These are phyloP conservation scores for Helogale parvula DNA, from an alignment of 2,113 vertebrate species.

Conservation along the genomic window DNA sequence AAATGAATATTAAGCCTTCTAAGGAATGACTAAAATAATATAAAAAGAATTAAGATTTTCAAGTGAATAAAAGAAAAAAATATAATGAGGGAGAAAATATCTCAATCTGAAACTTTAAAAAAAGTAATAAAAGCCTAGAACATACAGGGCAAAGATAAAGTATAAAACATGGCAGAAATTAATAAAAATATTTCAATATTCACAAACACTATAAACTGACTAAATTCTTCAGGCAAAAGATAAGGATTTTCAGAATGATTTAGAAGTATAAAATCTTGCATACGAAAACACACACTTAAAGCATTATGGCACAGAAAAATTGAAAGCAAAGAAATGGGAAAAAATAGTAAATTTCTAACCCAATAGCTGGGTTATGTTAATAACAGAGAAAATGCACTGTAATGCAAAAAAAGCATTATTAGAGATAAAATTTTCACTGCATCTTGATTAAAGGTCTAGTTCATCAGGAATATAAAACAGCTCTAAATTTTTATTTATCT, in stretches of 20 bases:
- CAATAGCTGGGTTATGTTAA: neutral
- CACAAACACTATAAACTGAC: neutral
- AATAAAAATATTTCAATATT: neutral
- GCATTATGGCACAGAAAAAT: neutral
- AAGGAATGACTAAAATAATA: neutral
- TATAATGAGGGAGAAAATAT: neutral
- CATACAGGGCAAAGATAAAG: neutral
- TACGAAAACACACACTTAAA: neutral
- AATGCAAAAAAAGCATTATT: neutral
- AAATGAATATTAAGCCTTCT: neutral
- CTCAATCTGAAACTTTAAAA: neutral
- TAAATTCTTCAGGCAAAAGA: neutral
- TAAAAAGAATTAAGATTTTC: neutral
- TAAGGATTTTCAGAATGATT: neutral
- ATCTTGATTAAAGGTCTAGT: neutral
- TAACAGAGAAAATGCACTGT: neutral
- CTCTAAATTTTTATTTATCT: neutral
- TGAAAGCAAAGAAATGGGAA: neutral
- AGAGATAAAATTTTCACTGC: neutral
- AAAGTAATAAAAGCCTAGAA: neutral
- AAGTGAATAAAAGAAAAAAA: neutral
- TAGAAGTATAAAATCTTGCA: neutral
- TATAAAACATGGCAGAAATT: neutral
- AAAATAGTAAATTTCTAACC: neutral
- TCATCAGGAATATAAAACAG: neutral